Conservation (phyloP, 2,888 invertebrate species). For the Junonia oenone region DNA sequence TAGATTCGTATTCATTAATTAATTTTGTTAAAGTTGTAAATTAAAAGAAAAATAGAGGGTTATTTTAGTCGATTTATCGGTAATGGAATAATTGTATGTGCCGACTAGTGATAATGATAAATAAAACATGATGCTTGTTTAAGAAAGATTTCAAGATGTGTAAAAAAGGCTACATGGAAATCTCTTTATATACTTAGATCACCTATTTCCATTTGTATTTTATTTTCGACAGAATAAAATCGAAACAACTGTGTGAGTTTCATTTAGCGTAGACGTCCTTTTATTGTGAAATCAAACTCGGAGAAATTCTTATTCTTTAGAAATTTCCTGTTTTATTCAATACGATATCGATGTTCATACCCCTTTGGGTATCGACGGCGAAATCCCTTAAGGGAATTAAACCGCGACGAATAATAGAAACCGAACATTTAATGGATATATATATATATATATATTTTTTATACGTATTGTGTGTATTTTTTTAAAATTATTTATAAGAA, state of each 20-base stretch:
- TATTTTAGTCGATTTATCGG: too few species aligned
- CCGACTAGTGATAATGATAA: too few species aligned
- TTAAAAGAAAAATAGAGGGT: too few species aligned
- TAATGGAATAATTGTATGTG: too few species aligned
- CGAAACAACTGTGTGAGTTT: not conserved
- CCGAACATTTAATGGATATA: not conserved
- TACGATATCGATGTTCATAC: not conserved
- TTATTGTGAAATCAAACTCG: not conserved
- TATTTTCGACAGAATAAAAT: not conserved
- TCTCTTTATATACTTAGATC: not conserved
- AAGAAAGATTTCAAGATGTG: too few species aligned
- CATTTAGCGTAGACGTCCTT: not conserved
- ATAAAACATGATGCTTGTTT: too few species aligned
- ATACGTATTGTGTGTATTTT: too few species aligned
- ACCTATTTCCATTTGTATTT: not conserved
- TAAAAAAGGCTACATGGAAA: too few species aligned
- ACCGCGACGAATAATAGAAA: not conserved
- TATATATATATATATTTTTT: too few species aligned
- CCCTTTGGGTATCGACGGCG: not conserved
- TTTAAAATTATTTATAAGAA: too few species aligned
- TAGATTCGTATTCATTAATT: too few species aligned
- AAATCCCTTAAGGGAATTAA: not conserved
- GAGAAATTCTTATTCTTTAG: not conserved
- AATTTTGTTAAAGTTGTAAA: too few species aligned
- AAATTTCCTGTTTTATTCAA: not conserved